Conservation (phyloP, 2,113 vertebrate genomes). For the Chlorodrepanis virens region DNA sequence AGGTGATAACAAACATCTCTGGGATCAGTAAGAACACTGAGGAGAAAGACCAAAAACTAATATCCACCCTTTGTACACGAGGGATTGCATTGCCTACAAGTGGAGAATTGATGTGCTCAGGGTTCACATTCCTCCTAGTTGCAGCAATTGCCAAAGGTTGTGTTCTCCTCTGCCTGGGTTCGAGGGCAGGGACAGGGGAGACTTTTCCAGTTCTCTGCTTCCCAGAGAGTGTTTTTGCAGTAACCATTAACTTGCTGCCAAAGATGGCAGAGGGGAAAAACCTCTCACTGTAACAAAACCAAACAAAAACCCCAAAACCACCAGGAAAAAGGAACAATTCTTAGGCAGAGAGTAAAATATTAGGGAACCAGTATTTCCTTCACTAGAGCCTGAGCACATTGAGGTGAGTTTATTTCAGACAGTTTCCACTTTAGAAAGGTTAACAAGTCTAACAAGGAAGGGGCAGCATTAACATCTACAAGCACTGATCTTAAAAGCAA, state of each 20-base stretch:
- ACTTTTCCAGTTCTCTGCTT: not conserved
- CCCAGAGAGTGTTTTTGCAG: not conserved
- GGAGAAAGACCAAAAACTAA: not conserved
- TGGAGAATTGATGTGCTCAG: not conserved
- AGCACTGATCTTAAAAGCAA: not conserved
- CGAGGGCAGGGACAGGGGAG: not conserved
- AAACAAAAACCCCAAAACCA: not conserved
- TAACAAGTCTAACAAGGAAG: not conserved
- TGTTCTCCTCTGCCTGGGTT: rapidly evolving
- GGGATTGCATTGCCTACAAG: not conserved
- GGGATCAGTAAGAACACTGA: not conserved
- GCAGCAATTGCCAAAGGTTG: not conserved
- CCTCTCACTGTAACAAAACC: not conserved
- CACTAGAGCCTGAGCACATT: not conserved
- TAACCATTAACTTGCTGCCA: not conserved
- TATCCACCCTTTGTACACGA: rapidly evolving
- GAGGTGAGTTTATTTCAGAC: not conserved
- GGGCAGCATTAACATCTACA: not conserved
- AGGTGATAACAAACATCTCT: not conserved
- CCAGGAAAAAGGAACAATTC: not conserved
- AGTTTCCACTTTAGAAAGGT: not conserved
- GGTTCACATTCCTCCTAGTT: not conserved
- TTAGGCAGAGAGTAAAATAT: not conserved
- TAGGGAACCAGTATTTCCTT: not conserved
- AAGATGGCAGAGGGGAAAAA: rapidly evolving